Evolutionary conservation across 2,797 vertebrate species (phyloP).

Genomic region (Phalloptychus januarius): DNA sequence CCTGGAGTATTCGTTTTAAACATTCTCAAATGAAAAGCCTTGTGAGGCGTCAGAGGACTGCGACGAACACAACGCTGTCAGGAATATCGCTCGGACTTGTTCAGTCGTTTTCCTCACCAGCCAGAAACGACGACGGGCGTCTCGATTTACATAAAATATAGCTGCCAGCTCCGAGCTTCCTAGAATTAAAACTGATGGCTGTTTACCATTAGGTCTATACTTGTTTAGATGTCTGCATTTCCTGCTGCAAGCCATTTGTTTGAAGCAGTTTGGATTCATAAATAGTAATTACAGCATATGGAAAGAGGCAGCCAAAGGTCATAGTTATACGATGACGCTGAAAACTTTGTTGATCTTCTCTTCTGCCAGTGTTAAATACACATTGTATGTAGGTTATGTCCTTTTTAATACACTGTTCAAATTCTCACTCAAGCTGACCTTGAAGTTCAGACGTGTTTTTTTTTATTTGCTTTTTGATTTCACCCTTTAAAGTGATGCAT

Average conservation of each 20-base stretch:
- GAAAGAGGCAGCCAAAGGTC: conserved; percentile 23
- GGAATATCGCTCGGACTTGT: conserved; percentile 3
- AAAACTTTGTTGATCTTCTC: conserved; percentile 9
- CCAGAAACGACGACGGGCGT: conserved; percentile 4
- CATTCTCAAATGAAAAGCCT: not conserved
- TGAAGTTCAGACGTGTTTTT: not conserved
- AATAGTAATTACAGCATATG: conserved; percentile 38
- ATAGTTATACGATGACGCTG: conserved; percentile 15
- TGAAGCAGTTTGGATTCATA: conserved; percentile 38
- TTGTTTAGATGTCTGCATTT: conserved; percentile 45
- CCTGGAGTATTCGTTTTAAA: too few species aligned
- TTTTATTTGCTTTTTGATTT: not conserved
- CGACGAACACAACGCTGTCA: not conserved
- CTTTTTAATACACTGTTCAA: not conserved
- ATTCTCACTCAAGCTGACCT: not conserved
- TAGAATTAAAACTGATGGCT: conserved; percentile 47
- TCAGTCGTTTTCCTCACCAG: conserved; percentile 8
- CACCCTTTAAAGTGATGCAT: not conserved
- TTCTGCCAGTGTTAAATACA: not conserved
- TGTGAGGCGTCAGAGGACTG: not conserved
- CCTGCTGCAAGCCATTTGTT: conserved; percentile 39
- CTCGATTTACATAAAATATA: conserved; percentile 31
- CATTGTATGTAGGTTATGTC: not conserved
- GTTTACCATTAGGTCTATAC: conserved; percentile 54
- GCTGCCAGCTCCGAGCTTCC: not conserved